Conservation (phyloP, 2,113 vertebrate genomes). For the Gulo gulo region DNA sequence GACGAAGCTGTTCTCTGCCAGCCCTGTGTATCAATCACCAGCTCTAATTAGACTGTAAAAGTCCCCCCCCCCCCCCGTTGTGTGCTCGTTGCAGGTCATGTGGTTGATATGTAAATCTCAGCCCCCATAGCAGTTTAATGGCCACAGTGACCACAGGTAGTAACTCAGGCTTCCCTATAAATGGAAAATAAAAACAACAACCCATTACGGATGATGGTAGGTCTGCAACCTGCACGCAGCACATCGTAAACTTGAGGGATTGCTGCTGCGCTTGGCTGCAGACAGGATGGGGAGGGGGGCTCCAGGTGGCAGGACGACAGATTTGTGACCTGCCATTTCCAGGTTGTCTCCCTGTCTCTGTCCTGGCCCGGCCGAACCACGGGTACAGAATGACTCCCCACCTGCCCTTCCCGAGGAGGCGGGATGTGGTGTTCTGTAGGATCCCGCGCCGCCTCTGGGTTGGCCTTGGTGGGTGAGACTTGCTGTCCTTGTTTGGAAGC, state of each 20-base stretch:
- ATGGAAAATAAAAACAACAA: slow-evolving; percentile 75
- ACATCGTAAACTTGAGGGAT: slow-evolving; percentile 63
- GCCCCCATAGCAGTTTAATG: slow-evolving; percentile 64
- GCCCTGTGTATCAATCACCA: slow-evolving; percentile 54
- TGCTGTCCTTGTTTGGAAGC: background rate
- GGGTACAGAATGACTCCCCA: background rate
- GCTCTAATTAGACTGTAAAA: slow-evolving; percentile 70
- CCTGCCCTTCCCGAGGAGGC: background rate
- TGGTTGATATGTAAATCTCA: slow-evolving; percentile 71
- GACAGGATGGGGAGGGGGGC: background rate
- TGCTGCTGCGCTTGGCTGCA: slow-evolving; percentile 12
- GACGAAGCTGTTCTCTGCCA: slow-evolving; percentile 8
- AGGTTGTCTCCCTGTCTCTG: background rate
- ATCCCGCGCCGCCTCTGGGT: background rate
- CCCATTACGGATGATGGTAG: slow-evolving; percentile 67
- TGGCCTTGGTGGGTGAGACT: background rate
- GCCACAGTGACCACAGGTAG: slow-evolving; percentile 47
- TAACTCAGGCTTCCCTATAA: slow-evolving; percentile 72
- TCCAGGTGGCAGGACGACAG: slow-evolving; percentile 7
- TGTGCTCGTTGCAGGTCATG: slow-evolving; percentile 52
- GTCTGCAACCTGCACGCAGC: slow-evolving; percentile 43
- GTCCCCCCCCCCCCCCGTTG: accelerated
- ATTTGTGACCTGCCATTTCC: slow-evolving; percentile 39
- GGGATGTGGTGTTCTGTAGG: background rate
- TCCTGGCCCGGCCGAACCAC: background rate